Conservation (phyloP, 1,140 invertebrate species). For the Amyelois transitella region DNA sequence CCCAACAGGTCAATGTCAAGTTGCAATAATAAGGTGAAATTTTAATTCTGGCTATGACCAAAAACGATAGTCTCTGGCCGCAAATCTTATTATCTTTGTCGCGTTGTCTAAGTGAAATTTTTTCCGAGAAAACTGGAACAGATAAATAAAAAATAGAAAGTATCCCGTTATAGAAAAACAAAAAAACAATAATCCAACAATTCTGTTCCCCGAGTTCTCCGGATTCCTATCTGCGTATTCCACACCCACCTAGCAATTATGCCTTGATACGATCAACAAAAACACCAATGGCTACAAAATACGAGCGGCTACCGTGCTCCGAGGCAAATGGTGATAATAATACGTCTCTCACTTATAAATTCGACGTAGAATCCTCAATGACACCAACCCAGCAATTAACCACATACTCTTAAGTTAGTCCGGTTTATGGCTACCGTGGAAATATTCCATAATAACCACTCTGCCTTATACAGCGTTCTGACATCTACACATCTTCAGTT, state of each 20-base stretch:
- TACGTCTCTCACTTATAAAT: neutral
- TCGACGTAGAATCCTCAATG: neutral
- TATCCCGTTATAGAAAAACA: neutral
- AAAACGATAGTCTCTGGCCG: no score
- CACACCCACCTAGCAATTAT: neutral
- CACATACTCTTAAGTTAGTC: neutral
- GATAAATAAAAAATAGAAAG: neutral
- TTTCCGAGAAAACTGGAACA: neutral
- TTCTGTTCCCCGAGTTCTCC: neutral
- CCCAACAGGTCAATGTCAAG: no score
- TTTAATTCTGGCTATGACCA: no score
- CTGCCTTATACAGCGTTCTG: neutral
- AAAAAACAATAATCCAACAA: neutral
- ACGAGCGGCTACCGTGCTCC: neutral
- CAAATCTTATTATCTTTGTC: no score
- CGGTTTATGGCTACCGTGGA: neutral
- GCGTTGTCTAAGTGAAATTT: no score
- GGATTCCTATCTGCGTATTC: neutral
- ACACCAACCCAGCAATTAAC: neutral
- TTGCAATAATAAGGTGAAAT: no score
- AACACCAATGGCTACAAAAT: neutral
- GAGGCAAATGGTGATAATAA: neutral
- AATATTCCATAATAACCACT: neutral
- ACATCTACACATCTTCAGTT: neutral
- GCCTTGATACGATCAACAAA: neutral